Base-by-base conservation (phyloP, 2,113 vertebrate genomes). In the Rhineura floridana region DNA sequence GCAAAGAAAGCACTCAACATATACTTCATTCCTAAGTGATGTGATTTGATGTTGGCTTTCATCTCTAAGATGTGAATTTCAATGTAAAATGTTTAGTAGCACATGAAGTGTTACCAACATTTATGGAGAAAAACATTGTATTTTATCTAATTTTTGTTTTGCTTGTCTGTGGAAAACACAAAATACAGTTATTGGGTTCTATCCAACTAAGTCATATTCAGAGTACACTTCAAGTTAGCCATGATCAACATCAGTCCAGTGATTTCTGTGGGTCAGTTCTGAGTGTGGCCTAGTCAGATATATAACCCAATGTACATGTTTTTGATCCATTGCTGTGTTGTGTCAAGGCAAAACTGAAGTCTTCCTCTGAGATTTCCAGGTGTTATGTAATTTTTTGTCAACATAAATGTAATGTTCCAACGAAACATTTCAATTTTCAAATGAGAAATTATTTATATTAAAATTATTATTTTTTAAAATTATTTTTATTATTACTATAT, bases 11-110 rank as follows among this genome's bases (percentile, higher is more conserved):
- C 75, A 91, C 79, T 0, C 17, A 94, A 95, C 81, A 93, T 93
- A 87, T 85, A 84, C 85, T 94, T 95, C 55, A 90, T 94, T 94
- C 93, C 94, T 93, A 83, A 94, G 84, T 90, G 65, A 76, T 89
- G 86, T 39, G 33, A 55, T 21, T 6, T 72, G 46, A 46, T 81
- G 84, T 89, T 87, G 69, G 17, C 93, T 94, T 96, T 94, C 89
- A 84, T 93, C 92, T 95, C 81, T 89, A 93, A 94, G 93, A 91
- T 78, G 91, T 89, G 90, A 52, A 92, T 92, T 94, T 90, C 86
- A 86, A 3, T 93, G 81, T 86, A 80, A 84, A 84, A 93, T 85
- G 67, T 90, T 91, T 59, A 63, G 70, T 90, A 90, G 85, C 89
- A 81, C 89, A 89, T 79, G 52, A 42, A 69, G 13, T 36, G 23